Evolutionary conservation across 2,888 invertebrate genomes (phyloP), one percentile per base, ranked within the genome.

Genomic region (Cephus pygmeus): DNA sequence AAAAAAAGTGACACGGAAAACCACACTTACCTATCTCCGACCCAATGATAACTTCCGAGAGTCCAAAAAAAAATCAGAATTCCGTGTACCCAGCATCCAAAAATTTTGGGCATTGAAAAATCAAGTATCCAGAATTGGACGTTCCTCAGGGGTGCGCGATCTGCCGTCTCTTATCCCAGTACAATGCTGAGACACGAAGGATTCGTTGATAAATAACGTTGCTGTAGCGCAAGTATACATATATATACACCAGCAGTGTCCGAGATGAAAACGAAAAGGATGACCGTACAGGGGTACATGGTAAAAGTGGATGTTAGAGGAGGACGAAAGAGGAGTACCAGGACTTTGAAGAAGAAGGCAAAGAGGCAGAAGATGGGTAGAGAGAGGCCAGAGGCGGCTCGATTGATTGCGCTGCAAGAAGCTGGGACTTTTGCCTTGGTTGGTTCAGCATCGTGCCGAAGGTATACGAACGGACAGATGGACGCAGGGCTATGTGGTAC

Each of bases 371-470:
- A 71, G 69, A 34, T 2, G 56, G 56, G 23, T 6, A 56, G 56
- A 36, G 69, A 77, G 82, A 80, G 80, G 76, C 79, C 83, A 76
- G 80, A 83, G 86, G 86, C 88, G 88, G 87, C 85, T 84, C 89
- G 86, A 90, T 90, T 90, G 89, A 90, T 90, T 90, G 87, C 87
- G 68, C 77, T 84, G 85, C 88, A 90, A 90, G 88, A 89, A 89
- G 85, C 81, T 83, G 76, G 81, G 77, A 75, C 81, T 82, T 85
- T 85, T 56, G 56, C 56, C 56, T 56, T 56, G 56, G 56, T 23
- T 56, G 56, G 15, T 56, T 56, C 56, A 56, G 78, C 87, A 86
- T 85, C 84, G 85, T 87, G 84, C 85, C 85, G 87, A 84, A 81
- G 84, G 75, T 71, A 81, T 80, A 83, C 80, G 81, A 81, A 81